Evolutionary conservation across 2,888 invertebrate genomes (phyloP).

Genomic region (Dexiosoma caninum): DNA sequence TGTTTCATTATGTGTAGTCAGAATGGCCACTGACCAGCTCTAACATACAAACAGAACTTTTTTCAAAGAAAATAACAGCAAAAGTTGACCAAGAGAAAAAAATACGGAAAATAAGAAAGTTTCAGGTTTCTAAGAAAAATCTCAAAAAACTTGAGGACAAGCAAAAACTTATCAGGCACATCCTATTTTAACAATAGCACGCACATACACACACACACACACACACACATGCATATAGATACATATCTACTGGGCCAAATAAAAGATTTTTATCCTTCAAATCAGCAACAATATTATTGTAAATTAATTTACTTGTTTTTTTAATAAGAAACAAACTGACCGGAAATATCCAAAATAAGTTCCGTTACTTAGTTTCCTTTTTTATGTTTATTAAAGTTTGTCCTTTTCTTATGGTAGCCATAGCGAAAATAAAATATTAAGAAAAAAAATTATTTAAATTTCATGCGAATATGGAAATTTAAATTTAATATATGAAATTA

Average conservation of each 20-base stretch:
- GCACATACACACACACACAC: neutral
- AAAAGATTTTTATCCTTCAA: too few species aligned
- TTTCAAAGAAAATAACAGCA: neutral
- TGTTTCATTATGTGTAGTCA: too few species aligned
- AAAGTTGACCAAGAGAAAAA: neutral
- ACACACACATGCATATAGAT: neutral
- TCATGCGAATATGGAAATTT: too few species aligned
- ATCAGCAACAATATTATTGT: neutral
- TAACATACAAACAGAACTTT: neutral
- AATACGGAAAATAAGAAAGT: neutral
- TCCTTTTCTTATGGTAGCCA: neutral
- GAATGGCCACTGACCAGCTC: too few species aligned
- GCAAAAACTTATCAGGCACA: neutral
- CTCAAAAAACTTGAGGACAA: neutral
- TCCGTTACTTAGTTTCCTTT: neutral
- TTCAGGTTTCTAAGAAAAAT: neutral
- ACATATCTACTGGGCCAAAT: neutral
- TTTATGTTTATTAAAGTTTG: neutral
- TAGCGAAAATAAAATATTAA: too few species aligned
- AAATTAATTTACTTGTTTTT: conserved; percentile 20
- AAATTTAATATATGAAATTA: too few species aligned
- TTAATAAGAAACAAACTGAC: conserved; percentile 46
- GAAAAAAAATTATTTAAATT: too few species aligned
- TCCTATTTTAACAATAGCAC: neutral
- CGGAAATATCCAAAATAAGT: conserved; percentile 8